phyloP scores from a whole-genome alignment of 2,888 invertebrate genomes.

The Limnephilus auricula region DNA sequence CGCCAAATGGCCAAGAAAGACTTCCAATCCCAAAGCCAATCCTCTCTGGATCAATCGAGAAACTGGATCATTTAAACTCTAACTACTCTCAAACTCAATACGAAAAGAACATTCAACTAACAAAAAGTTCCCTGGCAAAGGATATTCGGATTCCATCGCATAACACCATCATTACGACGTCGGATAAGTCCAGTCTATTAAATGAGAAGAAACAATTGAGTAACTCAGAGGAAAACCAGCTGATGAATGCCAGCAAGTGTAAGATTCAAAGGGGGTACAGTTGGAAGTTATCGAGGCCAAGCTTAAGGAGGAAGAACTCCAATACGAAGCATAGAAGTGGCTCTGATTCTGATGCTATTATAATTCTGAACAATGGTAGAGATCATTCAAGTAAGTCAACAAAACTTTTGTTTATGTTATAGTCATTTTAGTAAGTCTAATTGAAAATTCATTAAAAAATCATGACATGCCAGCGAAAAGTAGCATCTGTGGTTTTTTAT shows the following conservation, averaged over 20 bases:
- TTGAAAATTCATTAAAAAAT: no score
- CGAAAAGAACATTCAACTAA: slow-evolving; percentile 65
- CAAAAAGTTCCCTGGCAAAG: slow-evolving; percentile 65
- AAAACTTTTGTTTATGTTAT: not conserved
- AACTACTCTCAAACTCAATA: slow-evolving; percentile 65
- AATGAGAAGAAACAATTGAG: slow-evolving; percentile 72
- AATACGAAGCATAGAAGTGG: slow-evolving; percentile 77
- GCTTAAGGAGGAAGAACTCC: slow-evolving; percentile 81
- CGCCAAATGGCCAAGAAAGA: slow-evolving; percentile 61
- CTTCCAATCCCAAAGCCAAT: slow-evolving; percentile 58
- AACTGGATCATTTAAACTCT: slow-evolving; percentile 54
- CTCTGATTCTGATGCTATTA: slow-evolving; percentile 79
- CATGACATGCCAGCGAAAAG: no score
- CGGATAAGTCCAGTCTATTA: slow-evolving; percentile 67
- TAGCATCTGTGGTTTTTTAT: no score
- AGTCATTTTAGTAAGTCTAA: no score
- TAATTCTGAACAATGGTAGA: slow-evolving; percentile 83
- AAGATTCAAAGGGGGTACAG: slow-evolving; percentile 84
- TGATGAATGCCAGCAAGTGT: slow-evolving; percentile 72
- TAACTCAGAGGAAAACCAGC: slow-evolving; percentile 66
- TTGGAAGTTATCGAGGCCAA: slow-evolving; percentile 86
- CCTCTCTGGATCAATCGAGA: slow-evolving; percentile 61
- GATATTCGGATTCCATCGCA: slow-evolving; percentile 61
- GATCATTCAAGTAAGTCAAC: slow-evolving; percentile 80
- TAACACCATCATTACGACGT: slow-evolving; percentile 60